Base-by-base conservation (phyloP, 1,140 invertebrate species). In the Agrypnia vestita region DNA sequence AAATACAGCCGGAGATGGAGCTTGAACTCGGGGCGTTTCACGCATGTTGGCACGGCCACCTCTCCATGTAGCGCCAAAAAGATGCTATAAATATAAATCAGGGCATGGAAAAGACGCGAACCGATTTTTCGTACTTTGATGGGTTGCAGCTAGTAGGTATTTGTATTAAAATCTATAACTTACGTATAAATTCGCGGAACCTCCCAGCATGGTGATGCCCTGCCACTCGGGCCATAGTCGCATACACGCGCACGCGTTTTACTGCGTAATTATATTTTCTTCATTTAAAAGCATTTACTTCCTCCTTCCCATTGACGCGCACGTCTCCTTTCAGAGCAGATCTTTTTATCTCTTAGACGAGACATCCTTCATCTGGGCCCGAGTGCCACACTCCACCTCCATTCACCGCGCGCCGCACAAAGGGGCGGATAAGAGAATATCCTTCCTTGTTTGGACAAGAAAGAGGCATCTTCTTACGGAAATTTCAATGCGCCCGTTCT, bases 281-380 rank as follows among this genome's bases (percentile, higher is more conserved):
- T 8, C 49, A 51, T 51, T 15, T 51, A 12, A 51, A 77, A 80
- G 75, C 71, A 59, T 43, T 72, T 46, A 80, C 74, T 80, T 80
- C 74, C 79, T 80, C 77, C 76, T 71, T 69, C 64, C 76, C 53
- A 80, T 71, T 80, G 64, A 77, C 49, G 47, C 55, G 64, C 79
- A 67, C 55, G 49, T 44, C 73, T 64, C 72, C 71, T 69, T 69
- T 80, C 55, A 74, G 21, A 55, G 69, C 15, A 3, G 49, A 62
- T 72, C 75, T 77, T 61, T 80, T 77, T 80, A 80, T 80, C 79
- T 77, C 75, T 73, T 35, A 73, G 69, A 79, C 56, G 73, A 80
- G 79, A 80, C 75, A 62, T 80, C 64, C 79, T 76, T 74, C 79
- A 73, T 76, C 75, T 77, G 19, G 19, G 62, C 13, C 69, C 47